Evolutionary conservation across 2,888 invertebrate genomes (phyloP).

Genomic region (Caenorhabditis sinica): DNA sequence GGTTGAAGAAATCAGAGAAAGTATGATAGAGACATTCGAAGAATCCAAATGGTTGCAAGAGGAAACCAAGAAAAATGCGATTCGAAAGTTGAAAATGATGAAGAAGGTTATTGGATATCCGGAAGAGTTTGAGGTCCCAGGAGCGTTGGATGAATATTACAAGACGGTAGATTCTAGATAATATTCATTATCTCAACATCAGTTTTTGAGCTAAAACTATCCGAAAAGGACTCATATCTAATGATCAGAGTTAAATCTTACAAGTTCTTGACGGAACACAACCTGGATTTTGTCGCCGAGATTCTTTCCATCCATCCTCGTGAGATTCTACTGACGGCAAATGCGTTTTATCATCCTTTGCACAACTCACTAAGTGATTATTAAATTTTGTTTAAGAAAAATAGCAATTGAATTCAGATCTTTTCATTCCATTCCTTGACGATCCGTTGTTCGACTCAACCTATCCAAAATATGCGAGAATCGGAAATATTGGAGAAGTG

Average conservation of each 20-base stretch:
- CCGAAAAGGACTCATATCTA: background rate
- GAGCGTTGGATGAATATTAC: background rate
- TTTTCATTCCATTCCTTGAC: background rate
- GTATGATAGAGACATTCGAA: background rate
- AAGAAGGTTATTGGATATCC: slow-evolving; percentile 12
- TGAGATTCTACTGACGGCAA: background rate
- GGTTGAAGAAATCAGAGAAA: background rate
- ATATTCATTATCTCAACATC: background rate
- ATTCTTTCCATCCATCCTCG: background rate
- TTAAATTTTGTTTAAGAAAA: background rate
- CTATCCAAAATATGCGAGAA: slow-evolving; percentile 17
- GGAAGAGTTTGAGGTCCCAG: background rate
- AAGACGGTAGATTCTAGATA: background rate
- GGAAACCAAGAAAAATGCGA: background rate
- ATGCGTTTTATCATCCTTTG: background rate
- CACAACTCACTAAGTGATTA: background rate
- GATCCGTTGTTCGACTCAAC: slow-evolving; percentile 22
- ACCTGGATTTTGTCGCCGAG: background rate
- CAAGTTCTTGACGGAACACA: background rate
- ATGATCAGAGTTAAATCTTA: background rate
- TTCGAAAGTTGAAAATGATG: slow-evolving; percentile 2
- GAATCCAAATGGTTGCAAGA: slow-evolving; percentile 7
- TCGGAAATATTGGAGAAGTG: background rate
- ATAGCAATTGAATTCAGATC: background rate
- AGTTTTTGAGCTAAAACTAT: background rate